Base-by-base conservation (phyloP, 2,113 vertebrate species). In the Carettochelys insculpta region DNA sequence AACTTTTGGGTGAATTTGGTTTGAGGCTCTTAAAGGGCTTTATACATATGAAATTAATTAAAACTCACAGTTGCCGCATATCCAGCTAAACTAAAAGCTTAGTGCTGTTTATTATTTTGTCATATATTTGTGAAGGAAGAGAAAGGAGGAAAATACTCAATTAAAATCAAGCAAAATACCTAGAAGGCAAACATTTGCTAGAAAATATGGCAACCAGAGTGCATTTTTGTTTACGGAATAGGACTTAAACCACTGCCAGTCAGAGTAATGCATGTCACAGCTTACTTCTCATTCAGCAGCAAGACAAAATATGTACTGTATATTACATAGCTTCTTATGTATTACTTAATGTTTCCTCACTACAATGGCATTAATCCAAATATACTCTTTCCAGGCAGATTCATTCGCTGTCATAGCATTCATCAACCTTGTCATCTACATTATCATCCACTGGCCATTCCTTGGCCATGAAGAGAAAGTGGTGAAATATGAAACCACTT, bases 401-500 rank as follows among this genome's bases (percentile, higher is more conserved):
- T 91, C 77, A 54, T 94, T 90, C 83, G 79, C 43, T 34, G 5
- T 75, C 92, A 88, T 87, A 77, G 80, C 93, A 85, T 90, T 90
- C 68, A 86, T 77, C 82, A 80, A 73, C 83, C 95, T 95, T 95
- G 79, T 93, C 92, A 83, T 91, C 85, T 94, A 83, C 81, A 93
- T 90, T 93, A 94, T 86, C 88, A 87, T 90, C 53, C 88, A 95
- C 87, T 93, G 95, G 68, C 68, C 61, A 61, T 93, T 97, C 93
- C 97, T 90, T 65, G 97, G 77, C 81, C 80, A 88, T 81, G 34
- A 54, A 61, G 83, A 93, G 83, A 87, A 92, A 96, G 80, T 89
- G 75, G 51, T 89, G 93, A 92, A 95, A 93, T 80, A 84, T 92
- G 83, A 96, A 97, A 96, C 89, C 77, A 78, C 29, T 92, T 92